Evolutionary conservation across 2,888 invertebrate genomes (phyloP).

Genomic region (Deilephila porcellus): DNA sequence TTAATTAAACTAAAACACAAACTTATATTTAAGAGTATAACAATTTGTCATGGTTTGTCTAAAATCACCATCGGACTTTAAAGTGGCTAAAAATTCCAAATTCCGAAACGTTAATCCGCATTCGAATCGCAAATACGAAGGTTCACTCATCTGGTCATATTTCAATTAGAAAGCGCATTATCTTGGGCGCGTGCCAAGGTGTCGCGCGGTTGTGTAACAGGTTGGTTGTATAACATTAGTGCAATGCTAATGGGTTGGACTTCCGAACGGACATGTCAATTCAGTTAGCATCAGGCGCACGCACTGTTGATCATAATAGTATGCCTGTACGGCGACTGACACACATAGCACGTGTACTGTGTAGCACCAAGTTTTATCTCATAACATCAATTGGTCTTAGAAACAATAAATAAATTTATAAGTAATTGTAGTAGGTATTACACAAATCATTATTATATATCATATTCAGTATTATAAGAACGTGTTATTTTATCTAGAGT

Average conservation of each 20-base stretch:
- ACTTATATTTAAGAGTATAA: not conserved
- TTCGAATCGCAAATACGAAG: constrained; percentile 13
- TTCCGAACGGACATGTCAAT: constrained; percentile 77
- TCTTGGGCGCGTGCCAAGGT: constrained; percentile 68
- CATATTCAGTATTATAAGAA: no score
- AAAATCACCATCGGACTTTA: not conserved
- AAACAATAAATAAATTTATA: not conserved
- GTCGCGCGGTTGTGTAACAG: constrained; percentile 67
- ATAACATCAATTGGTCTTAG: not conserved
- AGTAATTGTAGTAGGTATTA: no score
- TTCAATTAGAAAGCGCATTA: constrained; percentile 70
- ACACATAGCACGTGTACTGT: not conserved
- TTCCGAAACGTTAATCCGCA: not conserved
- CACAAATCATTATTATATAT: no score
- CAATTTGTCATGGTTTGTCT: not conserved
- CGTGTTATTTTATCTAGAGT: no score
- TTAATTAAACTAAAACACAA: not conserved
- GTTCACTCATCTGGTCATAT: constrained; percentile 35
- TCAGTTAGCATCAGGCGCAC: constrained; percentile 51
- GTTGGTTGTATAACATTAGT: constrained; percentile 67
- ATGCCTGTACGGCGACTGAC: not conserved
- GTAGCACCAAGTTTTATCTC: not conserved
- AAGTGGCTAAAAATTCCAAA: not conserved
- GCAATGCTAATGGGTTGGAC: constrained; percentile 71
- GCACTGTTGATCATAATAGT: constrained; percentile 16